A percentile compares a stretch with the other conserved stretches of the same genome.
phyloP scores from a whole-genome alignment of 2,797 vertebrate species.

The Sphenopsis melanotis region DNA sequence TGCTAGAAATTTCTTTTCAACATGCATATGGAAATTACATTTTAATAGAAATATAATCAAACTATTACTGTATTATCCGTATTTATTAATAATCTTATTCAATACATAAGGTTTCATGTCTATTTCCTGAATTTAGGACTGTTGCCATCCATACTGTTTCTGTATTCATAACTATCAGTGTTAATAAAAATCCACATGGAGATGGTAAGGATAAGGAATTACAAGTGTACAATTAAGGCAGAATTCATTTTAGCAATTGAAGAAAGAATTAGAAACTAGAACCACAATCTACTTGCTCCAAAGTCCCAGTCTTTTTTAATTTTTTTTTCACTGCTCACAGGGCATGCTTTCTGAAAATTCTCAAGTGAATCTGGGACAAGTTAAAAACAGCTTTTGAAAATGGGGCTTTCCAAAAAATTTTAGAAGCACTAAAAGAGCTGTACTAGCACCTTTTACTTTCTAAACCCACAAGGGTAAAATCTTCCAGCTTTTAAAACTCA shows the following conservation, averaged over 20 bases:
- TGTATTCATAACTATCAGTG: neutral
- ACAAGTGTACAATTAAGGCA: neutral
- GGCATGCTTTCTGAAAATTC: neutral
- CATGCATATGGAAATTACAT: neutral
- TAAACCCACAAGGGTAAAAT: neutral
- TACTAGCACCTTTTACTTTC: neutral
- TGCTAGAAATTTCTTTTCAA: neutral
- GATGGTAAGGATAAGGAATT: neutral
- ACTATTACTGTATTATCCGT: neutral
- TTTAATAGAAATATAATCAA: neutral
- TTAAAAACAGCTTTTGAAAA: neutral
- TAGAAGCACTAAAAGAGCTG: neutral
- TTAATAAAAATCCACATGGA: neutral
- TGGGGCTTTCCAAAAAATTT: neutral
- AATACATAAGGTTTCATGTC: neutral
- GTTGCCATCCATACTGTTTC: neutral
- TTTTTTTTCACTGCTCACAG: fast-evolving
- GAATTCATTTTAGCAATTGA: neutral
- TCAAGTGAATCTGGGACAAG: neutral
- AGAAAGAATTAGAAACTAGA: neutral
- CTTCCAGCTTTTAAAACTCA: neutral
- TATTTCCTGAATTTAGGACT: neutral
- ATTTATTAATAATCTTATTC: neutral
- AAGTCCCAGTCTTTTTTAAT: neutral
- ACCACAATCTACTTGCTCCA: neutral